phyloP scores from a whole-genome alignment of 2,797 vertebrate genomes.

The Synaphobranchus kaupii region DNA sequence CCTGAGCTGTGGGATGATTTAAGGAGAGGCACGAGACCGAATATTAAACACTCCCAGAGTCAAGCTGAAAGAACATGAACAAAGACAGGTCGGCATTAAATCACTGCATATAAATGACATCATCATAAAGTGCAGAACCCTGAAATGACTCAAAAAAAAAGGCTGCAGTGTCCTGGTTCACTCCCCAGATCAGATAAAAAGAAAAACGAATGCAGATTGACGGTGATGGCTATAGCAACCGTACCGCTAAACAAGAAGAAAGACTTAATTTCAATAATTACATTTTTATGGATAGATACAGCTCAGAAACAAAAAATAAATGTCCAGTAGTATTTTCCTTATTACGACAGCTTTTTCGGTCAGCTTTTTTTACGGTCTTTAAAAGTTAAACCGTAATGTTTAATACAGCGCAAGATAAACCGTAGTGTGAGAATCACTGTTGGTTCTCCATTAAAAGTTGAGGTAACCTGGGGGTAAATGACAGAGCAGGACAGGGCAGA shows the following conservation, averaged over 20 bases:
- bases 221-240: neutral
- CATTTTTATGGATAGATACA: neutral
- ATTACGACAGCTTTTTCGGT: neutral
- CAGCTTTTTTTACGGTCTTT: no score
- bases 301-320: neutral
- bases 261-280: neutral
- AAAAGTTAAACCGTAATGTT: no score
- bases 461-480: neutral
- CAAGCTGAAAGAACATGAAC: neutral
- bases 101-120: conserved; percentile 3
- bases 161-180: neutral
- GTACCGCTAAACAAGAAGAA: neutral
- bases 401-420: no score
- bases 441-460: neutral
- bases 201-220: neutral
- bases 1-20: neutral
- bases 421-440: no score
- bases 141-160: conserved; percentile 2
- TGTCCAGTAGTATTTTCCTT: neutral
- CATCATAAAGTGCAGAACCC: neutral
- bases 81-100: neutral
- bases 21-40: neutral
- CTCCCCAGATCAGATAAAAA: neutral
- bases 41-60: neutral
- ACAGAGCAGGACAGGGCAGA: neutral